Evolutionary conservation across 2,797 vertebrate genomes (phyloP).

Genomic region (Coregonus sp.): DNA sequence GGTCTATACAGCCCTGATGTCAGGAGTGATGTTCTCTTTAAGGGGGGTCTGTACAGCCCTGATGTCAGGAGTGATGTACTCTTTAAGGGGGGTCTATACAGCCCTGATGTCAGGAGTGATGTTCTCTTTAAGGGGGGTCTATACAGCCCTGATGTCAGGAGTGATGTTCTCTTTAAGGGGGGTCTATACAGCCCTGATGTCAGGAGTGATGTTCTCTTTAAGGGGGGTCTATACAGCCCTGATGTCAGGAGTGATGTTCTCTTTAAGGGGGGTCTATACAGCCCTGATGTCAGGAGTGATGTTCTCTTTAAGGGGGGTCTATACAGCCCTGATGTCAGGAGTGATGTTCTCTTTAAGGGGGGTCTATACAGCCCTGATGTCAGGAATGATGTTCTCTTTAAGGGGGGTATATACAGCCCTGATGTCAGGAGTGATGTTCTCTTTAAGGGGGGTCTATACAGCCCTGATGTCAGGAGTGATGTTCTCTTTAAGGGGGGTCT

Average conservation of each 20-base stretch:
- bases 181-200: conserved; percentile 54
- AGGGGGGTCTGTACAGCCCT: conserved; percentile 42
- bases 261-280: conserved; percentile 36
- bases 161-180: background rate
- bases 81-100: conserved; percentile 36
- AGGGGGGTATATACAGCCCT: conserved; percentile 42
- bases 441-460: conserved; percentile 36
- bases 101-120: conserved; percentile 48
- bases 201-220: conserved; percentile 22
- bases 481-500: conserved; percentile 24
- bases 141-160: conserved; percentile 54
- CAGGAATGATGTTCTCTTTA: conserved; percentile 22
- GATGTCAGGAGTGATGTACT: conserved; percentile 43
- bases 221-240: conserved; percentile 42
- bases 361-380: conserved; percentile 54
- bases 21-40: conserved; percentile 21
- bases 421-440: conserved; percentile 43
- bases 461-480: conserved; percentile 48
- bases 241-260: conserved; percentile 43
- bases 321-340: conserved; percentile 54
- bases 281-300: conserved; percentile 48
- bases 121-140: conserved; percentile 24
- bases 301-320: conserved; percentile 24
- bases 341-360: background rate
- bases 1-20: conserved; percentile 54